phyloP scores from a whole-genome alignment of 2,888 invertebrate genomes.

The Clanis bilineata region DNA sequence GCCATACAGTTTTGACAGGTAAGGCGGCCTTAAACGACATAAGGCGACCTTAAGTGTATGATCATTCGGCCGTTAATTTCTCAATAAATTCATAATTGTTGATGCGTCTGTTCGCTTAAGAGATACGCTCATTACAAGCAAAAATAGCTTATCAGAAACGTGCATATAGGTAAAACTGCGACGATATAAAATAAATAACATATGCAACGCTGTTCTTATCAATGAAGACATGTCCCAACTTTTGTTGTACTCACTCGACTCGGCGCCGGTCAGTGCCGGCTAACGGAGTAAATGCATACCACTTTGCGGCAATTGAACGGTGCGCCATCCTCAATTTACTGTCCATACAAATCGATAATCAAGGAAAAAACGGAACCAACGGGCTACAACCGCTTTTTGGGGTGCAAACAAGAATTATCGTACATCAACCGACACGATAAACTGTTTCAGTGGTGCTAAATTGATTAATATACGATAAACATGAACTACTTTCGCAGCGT shows the following conservation, averaged over 20 bases:
- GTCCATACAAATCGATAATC: constrained; percentile 47
- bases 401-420: constrained; percentile 7
- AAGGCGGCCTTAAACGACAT: too few relatives aligned
- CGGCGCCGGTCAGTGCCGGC: constrained; percentile 30
- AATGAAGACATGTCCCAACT: not conserved
- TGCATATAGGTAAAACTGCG: too few relatives aligned
- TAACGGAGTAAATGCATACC: constrained; percentile 40
- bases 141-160: too few relatives aligned
- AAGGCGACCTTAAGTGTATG: too few relatives aligned
- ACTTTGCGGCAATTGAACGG: constrained; percentile 48
- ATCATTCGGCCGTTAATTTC: too few relatives aligned
- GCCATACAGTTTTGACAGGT: too few relatives aligned
- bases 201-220: not conserved
- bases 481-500: not conserved
- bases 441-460: not conserved
- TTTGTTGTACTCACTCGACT: constrained; percentile 24
- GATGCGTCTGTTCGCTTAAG: too few relatives aligned
- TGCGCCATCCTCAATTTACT: constrained; percentile 44
- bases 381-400: constrained; percentile 7
- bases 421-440: constrained; percentile 16
- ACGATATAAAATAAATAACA: not conserved
- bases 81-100: too few relatives aligned
- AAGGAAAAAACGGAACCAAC: constrained; percentile 48
- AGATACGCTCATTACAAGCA: too few relatives aligned
- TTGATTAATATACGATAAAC: constrained; percentile 7